Evolutionary conservation across 1,140 invertebrate genomes (phyloP), one percentile per base, ranked within the genome.

Genomic region (Drosophila equinoxialis): DNA sequence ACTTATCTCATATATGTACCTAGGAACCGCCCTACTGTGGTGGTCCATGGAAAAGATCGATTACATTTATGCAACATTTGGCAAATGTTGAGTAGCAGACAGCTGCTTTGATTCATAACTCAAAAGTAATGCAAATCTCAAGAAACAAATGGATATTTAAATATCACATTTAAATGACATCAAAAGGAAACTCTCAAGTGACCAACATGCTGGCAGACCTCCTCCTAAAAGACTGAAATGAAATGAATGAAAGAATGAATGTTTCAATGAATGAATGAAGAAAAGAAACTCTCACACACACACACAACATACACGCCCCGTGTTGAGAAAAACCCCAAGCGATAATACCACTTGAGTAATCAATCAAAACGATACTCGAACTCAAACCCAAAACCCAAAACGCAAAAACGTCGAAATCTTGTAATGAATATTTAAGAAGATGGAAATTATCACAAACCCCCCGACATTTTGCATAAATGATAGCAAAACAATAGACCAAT

Each of bases 271-370:
- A 35, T 59, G 26, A 23, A 39, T 13, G 33, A 39, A 45, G 35
- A 55, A 64, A 58, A 41, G 71, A 69, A 81, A 57, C 65, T 48
- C 65, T 48, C 64, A 30, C 3, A 45, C 14, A 11, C 41, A 45
- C 42, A 45, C 14, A 45, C 80, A 73, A 69, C 23, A 39, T 37
- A 73, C 80, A 76, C 72, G 80, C 74, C 74, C 55, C 61, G 72
- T 30, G 76, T 73, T 62, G 62, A 39, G 60, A 62, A 37, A 30
- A 71, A 57, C 65, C 42, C 45, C 39, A 77, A 68, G 74, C 84
- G 84, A 87, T 87, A 83, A 86, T 48, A 89, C 83, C 83, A 87
- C 83, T 87, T 83, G 73, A 87, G 83, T 89, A 87, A 87, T 87
- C 83, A 87, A 87, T 87, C 83, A 87, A 87, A 89, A 70, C 83